Conservation (phyloP, 2,888 invertebrate genomes). For the Syrphus vitripennis region DNA sequence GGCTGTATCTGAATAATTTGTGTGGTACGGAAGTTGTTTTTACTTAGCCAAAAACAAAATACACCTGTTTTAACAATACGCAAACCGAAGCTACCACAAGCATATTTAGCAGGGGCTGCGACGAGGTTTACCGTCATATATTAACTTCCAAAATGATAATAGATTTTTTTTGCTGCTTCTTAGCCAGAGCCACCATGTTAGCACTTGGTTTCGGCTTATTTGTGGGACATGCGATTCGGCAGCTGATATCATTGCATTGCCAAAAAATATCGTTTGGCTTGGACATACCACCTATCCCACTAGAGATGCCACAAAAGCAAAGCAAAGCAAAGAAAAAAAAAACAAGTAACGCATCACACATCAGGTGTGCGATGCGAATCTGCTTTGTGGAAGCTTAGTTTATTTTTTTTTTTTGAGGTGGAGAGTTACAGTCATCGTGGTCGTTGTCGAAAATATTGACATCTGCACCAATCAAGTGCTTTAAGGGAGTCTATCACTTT, state of each 20-base stretch:
- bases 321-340: too few relatives aligned
- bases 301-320: background rate
- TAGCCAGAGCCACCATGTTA: background rate
- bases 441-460: constrained; percentile 46
- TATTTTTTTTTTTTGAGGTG: background rate
- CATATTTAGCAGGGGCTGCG: constrained; percentile 62
- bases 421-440: constrained; percentile 31
- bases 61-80: constrained; percentile 65
- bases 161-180: constrained; percentile 52
- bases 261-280: constrained; percentile 20
- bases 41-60: constrained; percentile 59
- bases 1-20: background rate
- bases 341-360: constrained; percentile 58
- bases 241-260: constrained; percentile 51
- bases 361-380: constrained; percentile 67
- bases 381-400: constrained; percentile 13
- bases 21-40: constrained; percentile 66
- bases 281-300: constrained; percentile 5
- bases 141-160: constrained; percentile 64
- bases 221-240: constrained; percentile 67
- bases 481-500: constrained; percentile 69
- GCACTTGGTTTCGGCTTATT: constrained; percentile 37
- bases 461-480: constrained; percentile 70
- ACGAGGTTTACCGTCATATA: constrained; percentile 68
- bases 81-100: constrained; percentile 40